Base-by-base conservation (phyloP, 2,888 invertebrate species). In the Leucozona laternaria region DNA sequence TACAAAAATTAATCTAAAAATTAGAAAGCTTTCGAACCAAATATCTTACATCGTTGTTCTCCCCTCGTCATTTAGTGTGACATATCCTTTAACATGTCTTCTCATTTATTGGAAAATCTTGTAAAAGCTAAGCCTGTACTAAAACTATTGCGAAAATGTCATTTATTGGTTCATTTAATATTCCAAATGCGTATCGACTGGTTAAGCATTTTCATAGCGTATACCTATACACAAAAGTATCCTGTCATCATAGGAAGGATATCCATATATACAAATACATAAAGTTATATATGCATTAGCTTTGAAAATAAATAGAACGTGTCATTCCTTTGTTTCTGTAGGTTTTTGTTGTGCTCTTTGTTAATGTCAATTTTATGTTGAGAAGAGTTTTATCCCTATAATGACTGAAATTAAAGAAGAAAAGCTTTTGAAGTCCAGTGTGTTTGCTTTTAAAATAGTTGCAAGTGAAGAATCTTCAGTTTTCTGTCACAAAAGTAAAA, bases 131-230 rank as follows among this genome's bases (percentile, higher is more conserved):
- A 84, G 73, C 81, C 43, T 77, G 58, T 72, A 50, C 60, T 48
- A 60, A 82, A 86, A 86, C 86, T 86, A 86, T 86, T 82, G 70
- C 50, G 64, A 79, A 81, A 79, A 82, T 82, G 82, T 79, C 86
- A 81, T 86, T 86, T 86, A 86, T 82, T 64, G 82, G 79, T 71
- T 86, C 86, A 86, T 86, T 78, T 37, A 70, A 71, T 86, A 86
- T 86, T 86, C 86, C 17, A 75, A 86, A 76, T 79, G 86, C 73
- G 86, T 86, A 71, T 48, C 45, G 70, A 28, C 81, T 86, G 70
- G 64, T 86, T 82, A 82, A 82, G 82, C 45, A 86, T 86, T 86
- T 81, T 79, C 82, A 71, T 53, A 45, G 82, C 82, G 82, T 86
- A n/a, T n/a, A 31, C 31, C 31, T 31, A 31, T 31, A 86, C 82